Evolutionary conservation across 2,113 vertebrate genomes (phyloP).

Genomic region (Panthera leo): DNA sequence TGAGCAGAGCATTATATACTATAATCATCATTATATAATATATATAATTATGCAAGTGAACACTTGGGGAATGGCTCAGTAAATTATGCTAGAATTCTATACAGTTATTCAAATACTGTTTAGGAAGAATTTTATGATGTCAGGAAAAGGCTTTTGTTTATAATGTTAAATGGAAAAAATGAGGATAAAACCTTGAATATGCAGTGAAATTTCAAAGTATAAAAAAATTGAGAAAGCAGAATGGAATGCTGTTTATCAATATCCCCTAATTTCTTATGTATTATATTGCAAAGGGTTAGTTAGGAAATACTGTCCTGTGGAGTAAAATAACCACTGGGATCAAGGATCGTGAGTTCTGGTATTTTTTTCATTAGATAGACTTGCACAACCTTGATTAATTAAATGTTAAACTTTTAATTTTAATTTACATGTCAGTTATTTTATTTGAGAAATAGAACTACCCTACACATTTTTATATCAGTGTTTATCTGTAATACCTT

Average conservation of each 20-base stretch:
- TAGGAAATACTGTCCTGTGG: not conserved
- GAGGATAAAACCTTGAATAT: not conserved
- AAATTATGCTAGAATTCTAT: not conserved
- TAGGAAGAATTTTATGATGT: constrained; percentile 15
- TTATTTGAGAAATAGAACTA: constrained; percentile 1
- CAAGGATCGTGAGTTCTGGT: not conserved
- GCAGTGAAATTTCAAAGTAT: not conserved
- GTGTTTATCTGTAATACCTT: not conserved
- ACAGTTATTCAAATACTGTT: not conserved
- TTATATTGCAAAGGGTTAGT: not conserved
- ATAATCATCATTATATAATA: not conserved
- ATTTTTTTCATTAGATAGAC: not conserved
- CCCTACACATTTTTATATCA: not conserved
- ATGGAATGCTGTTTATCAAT: not conserved
- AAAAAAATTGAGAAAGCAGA: not conserved
- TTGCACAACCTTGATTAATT: not conserved
- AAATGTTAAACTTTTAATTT: not conserved
- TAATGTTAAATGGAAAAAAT: not conserved
- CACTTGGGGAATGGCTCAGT: not conserved
- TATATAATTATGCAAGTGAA: not conserved
- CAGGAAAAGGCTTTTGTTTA: constrained; percentile 7
- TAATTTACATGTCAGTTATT: not conserved
- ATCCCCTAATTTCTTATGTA: not conserved
- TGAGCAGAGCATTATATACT: not conserved
- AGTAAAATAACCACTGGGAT: not conserved